phyloP scores from a whole-genome alignment of 2,888 invertebrate species.

The Latrodectus elegans region DNA sequence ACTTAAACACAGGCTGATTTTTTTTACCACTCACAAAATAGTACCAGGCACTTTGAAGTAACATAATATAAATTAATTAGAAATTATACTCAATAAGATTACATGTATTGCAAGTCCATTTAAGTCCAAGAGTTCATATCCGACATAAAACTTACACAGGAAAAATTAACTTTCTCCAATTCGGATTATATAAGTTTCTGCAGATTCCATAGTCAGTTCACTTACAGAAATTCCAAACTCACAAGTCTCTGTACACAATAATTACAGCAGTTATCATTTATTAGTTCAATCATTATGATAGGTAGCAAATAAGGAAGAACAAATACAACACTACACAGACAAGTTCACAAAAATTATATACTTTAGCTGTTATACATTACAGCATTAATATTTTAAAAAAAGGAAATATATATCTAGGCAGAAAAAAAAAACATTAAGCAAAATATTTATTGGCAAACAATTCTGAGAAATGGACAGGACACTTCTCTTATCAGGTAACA shows the following conservation, averaged over 20 bases:
- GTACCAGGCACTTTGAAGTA: slow-evolving; percentile 48
- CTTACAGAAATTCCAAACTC: not conserved
- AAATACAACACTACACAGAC: not conserved
- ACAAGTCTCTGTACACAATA: not conserved
- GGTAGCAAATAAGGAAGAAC: slow-evolving; percentile 1
- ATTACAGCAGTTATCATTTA: not conserved
- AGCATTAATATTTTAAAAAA: slow-evolving; percentile 6
- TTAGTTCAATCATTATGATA: not conserved
- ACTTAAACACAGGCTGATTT: too few species aligned
- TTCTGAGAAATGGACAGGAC: slow-evolving; percentile 4
- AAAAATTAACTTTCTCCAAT: not conserved
- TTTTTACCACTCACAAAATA: not conserved
- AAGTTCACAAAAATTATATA: not conserved
- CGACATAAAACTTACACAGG: not conserved
- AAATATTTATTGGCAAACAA: slow-evolving; percentile 18
- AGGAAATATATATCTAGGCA: slow-evolving; percentile 19
- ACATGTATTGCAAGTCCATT: not conserved
- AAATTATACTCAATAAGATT: not conserved
- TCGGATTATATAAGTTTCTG: not conserved
- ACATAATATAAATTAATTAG: slow-evolving; percentile 42
- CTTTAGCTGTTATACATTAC: not conserved
- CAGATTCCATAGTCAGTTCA: too few species aligned
- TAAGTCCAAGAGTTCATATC: not conserved
- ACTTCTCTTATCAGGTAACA: not conserved
- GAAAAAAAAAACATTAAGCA: slow-evolving; percentile 5